Conservation (phyloP, 2,113 vertebrate genomes). For the Ciconia maguari region DNA sequence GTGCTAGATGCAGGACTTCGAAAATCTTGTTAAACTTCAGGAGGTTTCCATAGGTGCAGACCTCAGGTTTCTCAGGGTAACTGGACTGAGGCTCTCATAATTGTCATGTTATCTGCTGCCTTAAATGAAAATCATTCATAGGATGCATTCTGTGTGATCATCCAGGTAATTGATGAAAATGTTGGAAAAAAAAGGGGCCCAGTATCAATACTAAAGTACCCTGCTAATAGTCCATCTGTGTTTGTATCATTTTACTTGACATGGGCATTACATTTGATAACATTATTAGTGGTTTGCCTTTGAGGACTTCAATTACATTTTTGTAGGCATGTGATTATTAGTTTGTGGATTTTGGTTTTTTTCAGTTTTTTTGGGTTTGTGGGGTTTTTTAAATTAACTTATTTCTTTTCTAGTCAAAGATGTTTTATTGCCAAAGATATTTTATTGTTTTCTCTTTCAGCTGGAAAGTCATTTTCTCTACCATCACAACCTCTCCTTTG, state of each 20-base stretch:
- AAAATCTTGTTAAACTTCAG: background rate
- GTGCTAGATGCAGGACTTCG: background rate
- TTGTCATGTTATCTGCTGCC: background rate
- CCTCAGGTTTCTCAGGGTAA: background rate
- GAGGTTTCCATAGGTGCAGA: background rate
- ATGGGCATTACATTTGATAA: background rate
- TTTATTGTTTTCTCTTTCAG: background rate
- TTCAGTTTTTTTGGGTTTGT: background rate
- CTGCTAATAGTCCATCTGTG: background rate
- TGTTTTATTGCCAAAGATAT: background rate
- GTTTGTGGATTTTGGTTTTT: background rate
- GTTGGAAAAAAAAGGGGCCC: background rate
- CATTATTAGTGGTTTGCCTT: background rate
- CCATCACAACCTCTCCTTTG: background rate
- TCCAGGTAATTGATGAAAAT: background rate
- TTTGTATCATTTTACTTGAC: background rate
- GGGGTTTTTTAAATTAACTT: background rate
- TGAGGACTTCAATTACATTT: background rate
- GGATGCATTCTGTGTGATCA: background rate
- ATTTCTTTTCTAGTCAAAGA: background rate
- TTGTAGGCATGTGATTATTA: background rate
- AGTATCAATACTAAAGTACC: background rate
- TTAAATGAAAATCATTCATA: background rate
- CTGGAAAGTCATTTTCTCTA: background rate
- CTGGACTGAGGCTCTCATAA: background rate